Evolutionary conservation across 1,140 invertebrate genomes (phyloP).

Genomic region (Pachypsylla venusta): DNA sequence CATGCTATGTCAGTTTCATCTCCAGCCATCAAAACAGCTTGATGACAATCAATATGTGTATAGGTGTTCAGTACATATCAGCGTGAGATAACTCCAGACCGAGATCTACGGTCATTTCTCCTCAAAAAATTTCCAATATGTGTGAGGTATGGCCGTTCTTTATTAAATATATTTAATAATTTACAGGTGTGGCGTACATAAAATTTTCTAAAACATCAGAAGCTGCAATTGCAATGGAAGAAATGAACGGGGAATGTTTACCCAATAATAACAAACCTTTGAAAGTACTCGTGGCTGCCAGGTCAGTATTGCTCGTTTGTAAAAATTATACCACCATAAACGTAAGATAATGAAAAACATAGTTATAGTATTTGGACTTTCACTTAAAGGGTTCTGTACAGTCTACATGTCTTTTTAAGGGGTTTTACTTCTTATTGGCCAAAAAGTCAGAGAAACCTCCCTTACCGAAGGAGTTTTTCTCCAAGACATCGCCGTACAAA

Average conservation of each 20-base stretch:
- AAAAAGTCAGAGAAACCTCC: too few species aligned
- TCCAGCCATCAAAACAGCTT: background rate
- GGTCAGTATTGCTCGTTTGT: slow-evolving; percentile 37
- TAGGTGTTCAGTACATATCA: background rate
- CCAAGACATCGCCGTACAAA: too few species aligned
- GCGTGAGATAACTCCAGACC: background rate
- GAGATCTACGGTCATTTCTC: background rate
- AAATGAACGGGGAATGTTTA: slow-evolving; percentile 70
- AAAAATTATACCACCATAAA: too few species aligned
- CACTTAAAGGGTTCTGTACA: too few species aligned
- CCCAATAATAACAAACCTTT: slow-evolving; percentile 56
- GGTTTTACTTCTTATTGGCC: too few species aligned
- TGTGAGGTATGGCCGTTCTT: background rate
- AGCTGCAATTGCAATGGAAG: slow-evolving; percentile 64
- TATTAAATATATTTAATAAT: slow-evolving; percentile 18
- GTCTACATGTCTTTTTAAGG: too few species aligned
- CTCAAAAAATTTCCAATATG: background rate
- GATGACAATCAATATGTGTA: background rate
- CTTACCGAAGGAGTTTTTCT: too few species aligned
- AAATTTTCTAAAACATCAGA: slow-evolving; percentile 75
- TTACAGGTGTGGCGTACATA: slow-evolving; percentile 57
- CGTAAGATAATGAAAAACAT: too few species aligned
- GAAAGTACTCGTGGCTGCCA: slow-evolving; percentile 78
- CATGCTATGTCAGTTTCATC: background rate
- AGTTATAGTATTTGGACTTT: too few species aligned